Evolutionary conservation across 2,888 invertebrate genomes (phyloP).

Genomic region (Pilophorus perplexus): DNA sequence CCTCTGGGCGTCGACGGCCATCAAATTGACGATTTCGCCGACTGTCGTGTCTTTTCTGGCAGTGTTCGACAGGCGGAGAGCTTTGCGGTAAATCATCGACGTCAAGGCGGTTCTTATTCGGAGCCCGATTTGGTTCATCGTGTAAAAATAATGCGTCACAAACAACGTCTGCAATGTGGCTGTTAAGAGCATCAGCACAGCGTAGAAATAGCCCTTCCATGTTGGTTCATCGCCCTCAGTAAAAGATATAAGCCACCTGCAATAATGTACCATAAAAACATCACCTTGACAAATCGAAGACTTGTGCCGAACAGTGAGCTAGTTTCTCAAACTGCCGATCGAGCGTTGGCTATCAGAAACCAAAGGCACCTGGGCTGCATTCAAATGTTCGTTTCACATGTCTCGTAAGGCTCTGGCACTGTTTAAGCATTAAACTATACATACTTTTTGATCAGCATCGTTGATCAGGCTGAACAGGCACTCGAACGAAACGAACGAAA

Average conservation of each 20-base stretch:
- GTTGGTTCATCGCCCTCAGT: conserved; percentile 51
- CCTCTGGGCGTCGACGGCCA: conserved; percentile 56
- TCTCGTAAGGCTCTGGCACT: too few species aligned
- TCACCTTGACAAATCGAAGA: too few species aligned
- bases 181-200: conserved; percentile 56
- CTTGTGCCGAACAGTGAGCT: too few species aligned
- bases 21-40: conserved; percentile 57
- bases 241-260: conserved; percentile 52
- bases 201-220: conserved; percentile 61
- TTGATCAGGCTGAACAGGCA: too few species aligned
- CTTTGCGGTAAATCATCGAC: conserved; percentile 59
- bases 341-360: too few species aligned
- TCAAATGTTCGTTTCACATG: too few species aligned
- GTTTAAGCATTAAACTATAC: too few species aligned
- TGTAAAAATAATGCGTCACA: conserved; percentile 58
- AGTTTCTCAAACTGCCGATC: too few species aligned
- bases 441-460: too few species aligned
- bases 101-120: conserved; percentile 57
- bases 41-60: conserved; percentile 54
- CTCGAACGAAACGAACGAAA: too few species aligned
- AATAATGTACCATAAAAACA: too few species aligned
- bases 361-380: too few species aligned
- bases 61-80: conserved; percentile 53
- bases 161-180: conserved; percentile 57
- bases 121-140: conserved; percentile 58